Base-by-base conservation (phyloP, 2,113 vertebrate species). In the Acinonyx jubatus region DNA sequence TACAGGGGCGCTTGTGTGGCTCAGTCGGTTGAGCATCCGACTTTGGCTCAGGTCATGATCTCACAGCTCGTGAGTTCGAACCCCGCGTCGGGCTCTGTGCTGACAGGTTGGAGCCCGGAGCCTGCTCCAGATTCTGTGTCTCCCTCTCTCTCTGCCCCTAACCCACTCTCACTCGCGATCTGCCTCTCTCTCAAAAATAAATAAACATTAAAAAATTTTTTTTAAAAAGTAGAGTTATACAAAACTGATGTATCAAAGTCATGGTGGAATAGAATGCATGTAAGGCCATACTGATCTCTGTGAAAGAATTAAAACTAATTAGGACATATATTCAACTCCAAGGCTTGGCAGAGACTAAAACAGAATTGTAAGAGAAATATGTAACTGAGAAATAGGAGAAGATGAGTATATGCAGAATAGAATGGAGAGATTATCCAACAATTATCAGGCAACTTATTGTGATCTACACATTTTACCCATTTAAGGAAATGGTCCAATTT, bases 401-500 rank as follows among this genome's bases (percentile, higher is more conserved):
- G 57, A 86, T 82, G 65, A 71, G 27, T 88, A 66, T 18, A 52
- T 4, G 19, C 4, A 84, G 12, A 80, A 65, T 0, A 92, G 5
- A 69, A 79, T 21, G 27, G 21, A 82, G 19, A 80, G n/a, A 65
- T 1, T 4, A 94, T 33, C 33, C 33, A 85, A 63, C 10, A 74
- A 85, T 66, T 79, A 95, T 31, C 15, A 86, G 83, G 45, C 4
- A 76, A 76, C 50, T 45, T 81, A 84, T 83, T 93, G 23, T 96
- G 84, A 95, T 18, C 13, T 41, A 71, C 33, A 90, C 33, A 95
- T 94, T 85, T 95, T 97, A 90, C 13, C 29, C 48, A 89, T 82
- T 90, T 95, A 94, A 91, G 21, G n/a, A 92, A 95, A 90, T n/a
- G 31, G 48, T 91, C n/a, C 36, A 96, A 94, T 31, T 83, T 12